A percentile compares a stretch with the other conserved stretches of the same genome.
These are phyloP conservation scores for Indicator maculatus DNA, from an alignment of 2,113 vertebrate species.

Conservation along the genomic window DNA sequence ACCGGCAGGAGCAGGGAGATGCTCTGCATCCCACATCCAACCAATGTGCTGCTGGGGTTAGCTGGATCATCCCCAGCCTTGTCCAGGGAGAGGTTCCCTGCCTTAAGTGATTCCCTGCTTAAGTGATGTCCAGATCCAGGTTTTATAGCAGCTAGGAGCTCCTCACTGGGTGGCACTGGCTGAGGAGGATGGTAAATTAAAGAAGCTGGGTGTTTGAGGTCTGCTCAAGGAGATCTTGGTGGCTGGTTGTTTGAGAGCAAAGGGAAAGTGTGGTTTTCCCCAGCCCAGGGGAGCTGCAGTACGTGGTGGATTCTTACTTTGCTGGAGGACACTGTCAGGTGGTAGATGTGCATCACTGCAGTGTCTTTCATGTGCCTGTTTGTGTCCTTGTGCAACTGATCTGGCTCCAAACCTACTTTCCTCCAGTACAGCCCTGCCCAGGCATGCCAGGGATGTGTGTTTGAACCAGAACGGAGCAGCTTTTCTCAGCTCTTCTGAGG, in stretches of 20 bases:
- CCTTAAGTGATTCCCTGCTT: background rate
- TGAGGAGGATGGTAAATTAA: background rate
- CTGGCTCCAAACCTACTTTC: background rate
- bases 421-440: background rate
- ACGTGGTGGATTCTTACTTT: accelerated
- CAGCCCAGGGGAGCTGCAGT: accelerated
- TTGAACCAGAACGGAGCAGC: background rate
- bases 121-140: background rate
- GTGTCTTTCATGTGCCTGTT: background rate
- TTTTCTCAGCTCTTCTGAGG: accelerated
- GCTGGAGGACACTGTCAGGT: background rate
- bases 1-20: background rate
- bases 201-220: background rate
- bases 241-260: background rate
- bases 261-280: background rate
- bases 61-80: background rate
- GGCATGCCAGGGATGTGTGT: background rate
- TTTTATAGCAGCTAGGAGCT: background rate
- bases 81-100: background rate
- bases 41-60: background rate
- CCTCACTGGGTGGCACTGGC: background rate
- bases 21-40: background rate
- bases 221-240: background rate
- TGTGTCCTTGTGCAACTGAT: accelerated
- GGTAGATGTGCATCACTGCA: background rate